A percentile compares a stretch with the other conserved stretches of the same genome.
Evolutionary conservation across 2,113 vertebrate species (phyloP).

Genomic region (Felis chaus): DNA sequence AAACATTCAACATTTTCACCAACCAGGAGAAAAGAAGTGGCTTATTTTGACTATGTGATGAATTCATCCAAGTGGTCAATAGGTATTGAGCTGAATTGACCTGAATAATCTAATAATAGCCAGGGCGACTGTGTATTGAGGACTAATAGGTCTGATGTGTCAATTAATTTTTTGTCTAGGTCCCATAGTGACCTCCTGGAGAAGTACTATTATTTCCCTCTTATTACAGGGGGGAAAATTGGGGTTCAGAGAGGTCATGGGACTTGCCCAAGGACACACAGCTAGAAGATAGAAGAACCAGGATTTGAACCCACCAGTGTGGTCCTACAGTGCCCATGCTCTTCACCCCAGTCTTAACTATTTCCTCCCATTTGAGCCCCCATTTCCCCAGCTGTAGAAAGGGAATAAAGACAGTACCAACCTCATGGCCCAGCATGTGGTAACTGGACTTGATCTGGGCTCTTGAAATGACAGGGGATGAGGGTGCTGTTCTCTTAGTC

Average conservation of each 20-base stretch:
- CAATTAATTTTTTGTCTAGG: background rate
- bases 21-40: background rate
- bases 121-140: background rate
- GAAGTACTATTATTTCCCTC: constrained; percentile 1
- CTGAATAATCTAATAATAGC: constrained; percentile 10
- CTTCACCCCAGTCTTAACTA: background rate
- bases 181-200: background rate
- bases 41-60: background rate
- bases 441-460: background rate
- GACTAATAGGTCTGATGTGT: background rate
- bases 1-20: background rate
- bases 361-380: background rate
- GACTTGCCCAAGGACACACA: background rate
- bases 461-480: background rate
- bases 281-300: background rate
- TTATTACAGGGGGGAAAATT: background rate
- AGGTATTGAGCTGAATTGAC: constrained; percentile 28
- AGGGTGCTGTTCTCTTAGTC: background rate
- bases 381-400: background rate
- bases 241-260: background rate
- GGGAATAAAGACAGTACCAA: background rate
- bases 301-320: background rate
- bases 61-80: background rate
- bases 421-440: background rate
- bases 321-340: background rate